Evolutionary conservation across 2,888 invertebrate species (phyloP), one percentile per base, ranked within the genome.

Genomic region (Agonum fuliginosum): DNA sequence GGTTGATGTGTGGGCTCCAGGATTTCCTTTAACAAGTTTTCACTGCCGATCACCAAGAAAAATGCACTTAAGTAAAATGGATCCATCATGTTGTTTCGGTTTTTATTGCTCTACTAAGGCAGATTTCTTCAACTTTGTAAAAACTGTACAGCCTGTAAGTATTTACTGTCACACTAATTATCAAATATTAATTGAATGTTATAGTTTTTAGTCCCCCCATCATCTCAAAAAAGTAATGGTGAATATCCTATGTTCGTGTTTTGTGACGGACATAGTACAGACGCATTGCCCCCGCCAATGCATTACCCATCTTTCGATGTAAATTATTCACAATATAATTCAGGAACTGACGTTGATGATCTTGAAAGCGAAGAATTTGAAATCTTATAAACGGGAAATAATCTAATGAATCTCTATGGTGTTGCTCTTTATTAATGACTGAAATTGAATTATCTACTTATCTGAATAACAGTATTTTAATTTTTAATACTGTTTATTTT

Each of bases 81-180:
- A 97, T 87, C 97, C 97, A 8, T 96, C 96, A 80, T 97, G 96
- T 86, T 95, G 96, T 83, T 92, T 97, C 79, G 97, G 96, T 12
- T 97, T 97, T 86, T 97, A 96, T 87, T 93, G 95, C 83, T 89
- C 91, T 76, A 92, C 93, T 77, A 91, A 91, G 86, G 89, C 90
- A 79, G 94, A 96, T 81, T 95, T 96, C 86, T 91, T 93, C 81
- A 92, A 91, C 81, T 94, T 94, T 86, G 88, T 93, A 34, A 91
- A 92, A 85, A 89, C 90, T 80, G 92, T 93, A 71, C 91, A 92
- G 84, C 89, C 92, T 83, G 91, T 91, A 85, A 85, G 37, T 76
- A 41, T 46, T 46, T 46, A 48, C 6, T 27, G n/a, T 1, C 1
- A n/a, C 4, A 54, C 10, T 24, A 62, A 12, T 62, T 22, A 12